phyloP scores from a whole-genome alignment of 2,888 invertebrate genomes.

The Slavum lentiscoides region DNA sequence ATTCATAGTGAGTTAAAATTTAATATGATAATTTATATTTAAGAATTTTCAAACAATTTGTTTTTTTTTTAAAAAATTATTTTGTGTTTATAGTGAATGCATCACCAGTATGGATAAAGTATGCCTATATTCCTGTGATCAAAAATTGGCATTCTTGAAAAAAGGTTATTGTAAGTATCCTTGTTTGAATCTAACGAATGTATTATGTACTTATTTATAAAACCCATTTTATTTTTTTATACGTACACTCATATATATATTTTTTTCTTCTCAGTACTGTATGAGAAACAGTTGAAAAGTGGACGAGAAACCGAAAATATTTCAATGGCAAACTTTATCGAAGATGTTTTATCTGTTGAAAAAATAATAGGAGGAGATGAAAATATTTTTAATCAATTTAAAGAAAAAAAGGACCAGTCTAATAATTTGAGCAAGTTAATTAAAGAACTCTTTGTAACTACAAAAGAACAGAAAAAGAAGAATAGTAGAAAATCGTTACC shows the following conservation, averaged over 20 bases:
- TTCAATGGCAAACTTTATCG: background rate
- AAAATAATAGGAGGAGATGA: background rate
- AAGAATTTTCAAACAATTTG: background rate
- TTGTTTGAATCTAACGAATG: background rate
- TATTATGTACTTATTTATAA: background rate
- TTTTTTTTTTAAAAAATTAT: background rate
- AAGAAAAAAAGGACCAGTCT: background rate
- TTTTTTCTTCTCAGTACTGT: background rate
- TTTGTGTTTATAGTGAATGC: conserved; percentile 12
- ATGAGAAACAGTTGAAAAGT: background rate
- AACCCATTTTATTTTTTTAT: too few relatives aligned
- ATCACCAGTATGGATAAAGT: background rate
- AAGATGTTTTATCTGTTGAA: background rate
- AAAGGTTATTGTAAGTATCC: conserved; percentile 10
- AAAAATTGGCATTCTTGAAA: background rate
- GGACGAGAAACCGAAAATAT: fast-evolving
- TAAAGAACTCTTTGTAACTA: background rate
- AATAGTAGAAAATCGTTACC: background rate
- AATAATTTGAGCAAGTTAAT: background rate
- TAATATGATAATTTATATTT: background rate
- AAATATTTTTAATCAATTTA: conserved; percentile 13
- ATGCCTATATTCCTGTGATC: background rate
- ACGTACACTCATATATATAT: background rate
- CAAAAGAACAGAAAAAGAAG: background rate
- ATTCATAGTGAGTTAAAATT: background rate